Evolutionary conservation across 1,140 invertebrate genomes (phyloP), one percentile per base, ranked within the genome.

Genomic region (Drosophila parvula): DNA sequence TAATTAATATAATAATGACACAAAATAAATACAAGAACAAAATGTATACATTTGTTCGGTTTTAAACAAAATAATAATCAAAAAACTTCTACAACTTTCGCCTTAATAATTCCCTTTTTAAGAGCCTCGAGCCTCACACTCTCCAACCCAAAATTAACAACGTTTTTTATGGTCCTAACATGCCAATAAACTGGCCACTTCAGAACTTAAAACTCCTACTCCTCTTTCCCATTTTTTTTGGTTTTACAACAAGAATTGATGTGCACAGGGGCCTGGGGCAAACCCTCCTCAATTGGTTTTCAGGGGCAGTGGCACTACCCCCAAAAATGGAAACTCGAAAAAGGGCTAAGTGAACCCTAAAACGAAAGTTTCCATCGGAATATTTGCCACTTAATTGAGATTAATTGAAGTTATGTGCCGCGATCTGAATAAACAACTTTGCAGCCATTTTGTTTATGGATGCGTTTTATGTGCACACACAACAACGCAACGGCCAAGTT

Each of bases 341-440:
- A 88, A 86, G 83, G 82, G 83, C 83, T 83, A 84, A 57, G 73
- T 53, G 56, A 74, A 67, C 61, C 63, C 62, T 69, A 78, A 74
- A 70, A 56, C 59, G 47, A 75, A 77, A 79, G 60, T 74, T 64
- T 74, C 50, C 53, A 50, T 38, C 12, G 57, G 57, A 70, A 64
- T 79, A 82, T 79, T 86, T 77, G 83, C 76, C 80, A 77, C 79
- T 86, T 86, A 86, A 86, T 86, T 86, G 84, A 86, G 83, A 86
- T 86, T 86, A 86, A 86, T 86, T 86, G 83, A 86, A 86, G 83
- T 86, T 86, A 77, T 84, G 71, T 65, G 71, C 40, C 47, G 51
- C 63, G 43, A 79, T 88, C 71, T 79, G 76, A 88, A 83, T 83
- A 79, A 88, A 88, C 76, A 77, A 68, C 83, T 79, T 83, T 88